phyloP scores from a whole-genome alignment of 2,888 invertebrate species.

The Allolobophora icterica region DNA sequence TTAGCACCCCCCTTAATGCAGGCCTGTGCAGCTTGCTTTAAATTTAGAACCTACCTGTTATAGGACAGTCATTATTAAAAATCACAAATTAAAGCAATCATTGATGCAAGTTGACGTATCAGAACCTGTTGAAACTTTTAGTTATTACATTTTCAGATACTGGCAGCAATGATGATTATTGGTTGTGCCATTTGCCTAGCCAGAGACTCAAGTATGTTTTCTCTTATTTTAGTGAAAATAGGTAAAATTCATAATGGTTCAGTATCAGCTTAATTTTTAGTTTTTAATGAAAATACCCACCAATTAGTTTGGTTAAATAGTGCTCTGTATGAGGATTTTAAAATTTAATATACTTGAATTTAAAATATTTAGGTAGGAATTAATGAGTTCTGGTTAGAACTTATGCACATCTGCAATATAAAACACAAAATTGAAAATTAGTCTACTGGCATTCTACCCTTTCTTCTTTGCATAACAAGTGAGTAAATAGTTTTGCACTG shows the following conservation, averaged over 20 bases:
- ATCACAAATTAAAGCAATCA: too few relatives aligned
- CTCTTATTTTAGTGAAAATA: neutral
- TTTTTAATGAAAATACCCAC: too few relatives aligned
- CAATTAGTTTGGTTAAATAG: too few relatives aligned
- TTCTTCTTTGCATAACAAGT: neutral
- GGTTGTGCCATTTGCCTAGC: constrained; percentile 12
- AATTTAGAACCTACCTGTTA: too few relatives aligned
- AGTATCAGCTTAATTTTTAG: too few relatives aligned
- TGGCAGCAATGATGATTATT: constrained; percentile 23
- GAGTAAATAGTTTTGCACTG: neutral
- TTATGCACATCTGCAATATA: neutral
- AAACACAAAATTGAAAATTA: neutral
- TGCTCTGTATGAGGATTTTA: neutral
- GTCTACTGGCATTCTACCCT: neutral
- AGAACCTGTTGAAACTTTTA: neutral
- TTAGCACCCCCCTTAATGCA: too few relatives aligned
- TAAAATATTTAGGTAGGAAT: neutral
- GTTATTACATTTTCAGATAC: constrained; percentile 4
- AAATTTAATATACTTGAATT: neutral
- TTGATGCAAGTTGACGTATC: too few relatives aligned
- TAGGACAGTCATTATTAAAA: too few relatives aligned
- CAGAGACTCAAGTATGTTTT: constrained; percentile 9
- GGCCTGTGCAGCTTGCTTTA: too few relatives aligned
- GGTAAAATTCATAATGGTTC: too few relatives aligned
- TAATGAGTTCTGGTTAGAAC: neutral